Evolutionary conservation across 2,888 invertebrate species (phyloP).

Genomic region (Chrysina gloriosa): DNA sequence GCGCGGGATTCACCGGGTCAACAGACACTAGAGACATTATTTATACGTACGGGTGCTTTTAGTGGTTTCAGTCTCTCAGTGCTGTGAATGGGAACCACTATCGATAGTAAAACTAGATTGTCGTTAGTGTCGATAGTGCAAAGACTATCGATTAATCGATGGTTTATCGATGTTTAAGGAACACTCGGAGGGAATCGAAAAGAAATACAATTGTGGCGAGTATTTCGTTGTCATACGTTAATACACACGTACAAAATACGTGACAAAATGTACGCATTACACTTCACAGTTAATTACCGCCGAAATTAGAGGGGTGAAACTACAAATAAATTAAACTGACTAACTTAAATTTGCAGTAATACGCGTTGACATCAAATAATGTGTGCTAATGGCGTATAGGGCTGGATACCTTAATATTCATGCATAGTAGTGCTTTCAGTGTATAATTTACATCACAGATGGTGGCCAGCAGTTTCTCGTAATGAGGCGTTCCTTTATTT

Average conservation of each 20-base stretch:
- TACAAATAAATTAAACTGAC: conserved; percentile 34
- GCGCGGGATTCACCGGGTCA: no score
- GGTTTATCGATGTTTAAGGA: no score
- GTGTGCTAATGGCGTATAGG: conserved; percentile 30
- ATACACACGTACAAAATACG: conserved; percentile 9
- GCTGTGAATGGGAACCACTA: no score
- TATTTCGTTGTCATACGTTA: not conserved
- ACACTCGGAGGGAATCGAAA: no score
- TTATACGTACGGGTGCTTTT: no score
- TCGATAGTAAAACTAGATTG: no score
- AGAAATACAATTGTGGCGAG: no score
- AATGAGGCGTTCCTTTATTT: not conserved
- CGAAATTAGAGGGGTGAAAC: conserved; percentile 19
- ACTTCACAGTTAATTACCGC: conserved; percentile 29
- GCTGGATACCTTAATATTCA: conserved; percentile 11
- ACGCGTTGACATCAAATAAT: conserved; percentile 29
- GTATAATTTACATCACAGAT: conserved; percentile 21
- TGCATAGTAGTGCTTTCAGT: conserved; percentile 7
- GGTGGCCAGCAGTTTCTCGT: not conserved
- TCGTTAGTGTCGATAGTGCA: no score
- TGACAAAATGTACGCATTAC: conserved; percentile 25
- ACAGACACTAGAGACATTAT: no score
- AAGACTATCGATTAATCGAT: no score
- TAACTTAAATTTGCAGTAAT: conserved; percentile 36
- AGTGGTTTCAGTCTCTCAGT: no score